Conservation (phyloP, 2,113 vertebrate species). For the Sphyrna mokarran region DNA sequence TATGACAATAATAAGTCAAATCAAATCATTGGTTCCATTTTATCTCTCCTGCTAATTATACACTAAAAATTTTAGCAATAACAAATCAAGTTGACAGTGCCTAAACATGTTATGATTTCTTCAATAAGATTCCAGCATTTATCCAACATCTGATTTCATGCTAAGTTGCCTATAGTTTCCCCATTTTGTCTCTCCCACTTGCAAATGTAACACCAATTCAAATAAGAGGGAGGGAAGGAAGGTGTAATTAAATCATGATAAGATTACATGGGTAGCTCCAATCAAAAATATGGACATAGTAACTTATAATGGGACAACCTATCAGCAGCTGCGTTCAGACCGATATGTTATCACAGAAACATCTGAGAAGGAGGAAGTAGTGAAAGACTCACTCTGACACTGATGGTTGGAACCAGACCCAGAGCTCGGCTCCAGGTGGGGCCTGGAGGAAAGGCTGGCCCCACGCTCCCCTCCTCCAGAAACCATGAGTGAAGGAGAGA, state of each 20-base stretch:
- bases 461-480: slow-evolving; percentile 85
- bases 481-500: slow-evolving; percentile 80
- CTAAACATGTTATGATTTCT: too few species aligned
- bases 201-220: too few species aligned
- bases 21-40: too few species aligned
- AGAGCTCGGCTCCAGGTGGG: slow-evolving; percentile 66
- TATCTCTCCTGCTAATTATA: too few species aligned
- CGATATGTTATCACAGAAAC: background rate
- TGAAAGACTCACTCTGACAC: slow-evolving; percentile 75
- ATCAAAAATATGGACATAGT: background rate
- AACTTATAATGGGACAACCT: background rate
- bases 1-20: too few species aligned
- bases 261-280: background rate
- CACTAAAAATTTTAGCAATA: too few species aligned
- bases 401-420: slow-evolving; percentile 93
- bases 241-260: background rate
- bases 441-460: slow-evolving; percentile 81
- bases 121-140: too few species aligned
- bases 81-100: too few species aligned
- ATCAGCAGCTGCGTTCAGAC: background rate
- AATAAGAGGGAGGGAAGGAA: background rate
- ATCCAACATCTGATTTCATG: too few species aligned
- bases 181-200: too few species aligned
- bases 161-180: too few species aligned
- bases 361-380: background rate